Conservation (phyloP, 2,888 invertebrate genomes). For the Salpingus planirostris region DNA sequence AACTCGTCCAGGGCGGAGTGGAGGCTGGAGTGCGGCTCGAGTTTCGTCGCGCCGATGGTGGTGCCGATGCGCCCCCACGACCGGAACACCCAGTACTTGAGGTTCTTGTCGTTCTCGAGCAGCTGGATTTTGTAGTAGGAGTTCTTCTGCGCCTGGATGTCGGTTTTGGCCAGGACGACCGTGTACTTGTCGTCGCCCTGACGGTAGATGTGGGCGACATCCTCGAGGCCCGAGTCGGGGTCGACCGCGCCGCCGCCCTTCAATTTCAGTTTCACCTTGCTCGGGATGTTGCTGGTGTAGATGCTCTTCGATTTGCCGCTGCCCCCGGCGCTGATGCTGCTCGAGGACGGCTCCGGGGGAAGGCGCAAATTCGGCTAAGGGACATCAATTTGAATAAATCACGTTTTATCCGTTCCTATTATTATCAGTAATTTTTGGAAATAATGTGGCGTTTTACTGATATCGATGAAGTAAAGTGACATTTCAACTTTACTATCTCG, state of each 20-base stretch:
- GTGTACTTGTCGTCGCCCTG: conserved; percentile 55
- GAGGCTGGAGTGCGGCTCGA: conserved; percentile 28
- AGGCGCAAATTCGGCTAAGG: conserved; percentile 35
- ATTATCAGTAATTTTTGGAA: too few species aligned
- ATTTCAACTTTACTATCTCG: too few species aligned
- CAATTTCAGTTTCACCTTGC: conserved; percentile 58
- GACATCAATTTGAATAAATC: too few species aligned
- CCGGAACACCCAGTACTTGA: conserved; percentile 50
- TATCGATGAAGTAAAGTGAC: too few species aligned
- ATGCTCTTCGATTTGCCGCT: conserved; percentile 31
- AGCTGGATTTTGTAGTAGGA: conserved; percentile 93
- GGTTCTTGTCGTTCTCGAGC: conserved; percentile 60
- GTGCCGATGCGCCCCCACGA: conserved; percentile 98
- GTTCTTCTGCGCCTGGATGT: conserved; percentile 80
- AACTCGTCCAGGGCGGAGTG: conserved; percentile 57
- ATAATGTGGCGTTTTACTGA: too few species aligned
- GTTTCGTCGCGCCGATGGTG: conserved; percentile 61
- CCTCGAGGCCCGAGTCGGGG: conserved; percentile 75
- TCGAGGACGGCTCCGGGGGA: conserved; percentile 28
- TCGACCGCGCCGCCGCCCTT: conserved; percentile 87
- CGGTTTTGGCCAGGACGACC: conserved; percentile 75
- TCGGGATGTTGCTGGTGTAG: conserved; percentile 46
- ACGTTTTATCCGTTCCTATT: too few species aligned
- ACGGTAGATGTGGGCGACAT: conserved; percentile 70
- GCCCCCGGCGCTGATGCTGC: conserved; percentile 24